Conservation (phyloP, 2,113 vertebrate genomes). For the Silurus asotus region DNA sequence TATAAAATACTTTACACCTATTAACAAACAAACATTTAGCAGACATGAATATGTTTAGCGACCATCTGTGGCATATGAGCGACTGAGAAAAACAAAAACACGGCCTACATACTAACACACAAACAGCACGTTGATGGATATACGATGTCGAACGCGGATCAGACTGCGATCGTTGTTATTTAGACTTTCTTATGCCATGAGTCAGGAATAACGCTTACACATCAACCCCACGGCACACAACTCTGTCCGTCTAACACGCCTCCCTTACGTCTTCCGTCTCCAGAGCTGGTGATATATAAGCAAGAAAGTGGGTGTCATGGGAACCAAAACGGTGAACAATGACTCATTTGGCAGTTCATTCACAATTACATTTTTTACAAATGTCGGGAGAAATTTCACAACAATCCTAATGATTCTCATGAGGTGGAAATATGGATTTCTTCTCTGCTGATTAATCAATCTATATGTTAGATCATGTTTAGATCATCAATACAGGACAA, state of each 20-base stretch:
- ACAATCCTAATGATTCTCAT: background rate
- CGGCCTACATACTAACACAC: background rate
- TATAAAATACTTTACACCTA: background rate
- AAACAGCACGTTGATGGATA: background rate
- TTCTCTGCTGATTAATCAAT: background rate
- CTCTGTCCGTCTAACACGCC: constrained; percentile 44
- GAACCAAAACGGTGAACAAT: background rate
- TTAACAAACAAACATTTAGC: background rate
- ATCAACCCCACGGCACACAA: constrained; percentile 30
- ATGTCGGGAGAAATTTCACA: background rate
- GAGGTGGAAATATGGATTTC: background rate
- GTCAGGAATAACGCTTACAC: constrained; percentile 39
- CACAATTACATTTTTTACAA: background rate
- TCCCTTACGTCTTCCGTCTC: constrained; percentile 52
- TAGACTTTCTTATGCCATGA: constrained; percentile 41
- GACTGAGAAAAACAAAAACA: background rate
- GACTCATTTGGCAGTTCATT: constrained; percentile 20
- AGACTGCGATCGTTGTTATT: constrained; percentile 11
- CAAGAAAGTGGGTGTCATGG: constrained; percentile 49
- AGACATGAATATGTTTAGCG: background rate
- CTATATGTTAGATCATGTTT: too few species aligned
- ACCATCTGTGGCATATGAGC: background rate
- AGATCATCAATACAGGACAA: background rate
- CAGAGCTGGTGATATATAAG: constrained; percentile 58
- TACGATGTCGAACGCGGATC: background rate